These are phyloP conservation scores for Molossus alvarezi DNA, from an alignment of 2,797 vertebrate genomes.

Conservation along the genomic window DNA sequence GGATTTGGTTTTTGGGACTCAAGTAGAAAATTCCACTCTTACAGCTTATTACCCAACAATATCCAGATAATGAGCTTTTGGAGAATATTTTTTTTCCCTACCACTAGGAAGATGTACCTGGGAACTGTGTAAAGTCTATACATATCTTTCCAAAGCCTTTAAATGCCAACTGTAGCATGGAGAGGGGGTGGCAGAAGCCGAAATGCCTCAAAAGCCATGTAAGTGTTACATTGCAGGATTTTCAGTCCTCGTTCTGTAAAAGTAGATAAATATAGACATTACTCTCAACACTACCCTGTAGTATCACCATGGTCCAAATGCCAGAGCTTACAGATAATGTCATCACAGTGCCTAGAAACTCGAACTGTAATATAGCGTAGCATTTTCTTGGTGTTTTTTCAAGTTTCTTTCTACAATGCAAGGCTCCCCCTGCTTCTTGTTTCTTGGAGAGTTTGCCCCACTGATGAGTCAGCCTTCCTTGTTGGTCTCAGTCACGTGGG, in stretches of 20 bases:
- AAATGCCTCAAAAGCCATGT: conserved; percentile 87
- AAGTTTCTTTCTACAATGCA: conserved; percentile 75
- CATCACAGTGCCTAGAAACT: conserved; percentile 88
- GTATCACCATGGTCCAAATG: conserved; percentile 84
- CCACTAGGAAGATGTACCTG: conserved; percentile 87
- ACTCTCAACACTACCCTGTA: conserved; percentile 80
- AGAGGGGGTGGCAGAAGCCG: conserved; percentile 75
- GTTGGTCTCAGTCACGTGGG: conserved; percentile 85
- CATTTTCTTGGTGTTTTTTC: conserved; percentile 85
- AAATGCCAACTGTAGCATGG: conserved; percentile 83
- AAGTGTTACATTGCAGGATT: conserved; percentile 85
- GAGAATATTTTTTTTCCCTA: conserved; percentile 73
- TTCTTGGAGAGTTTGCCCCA: conserved; percentile 85
- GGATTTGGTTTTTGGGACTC: conserved; percentile 88
- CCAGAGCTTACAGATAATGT: conserved; percentile 85
- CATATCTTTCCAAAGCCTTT: conserved; percentile 86
- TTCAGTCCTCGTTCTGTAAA: conserved; percentile 83
- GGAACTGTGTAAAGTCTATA: conserved; percentile 87
- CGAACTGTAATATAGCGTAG: conserved; percentile 84
- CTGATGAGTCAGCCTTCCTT: conserved; percentile 82
- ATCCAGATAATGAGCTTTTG: conserved; percentile 88
- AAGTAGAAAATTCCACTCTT: conserved; percentile 89
- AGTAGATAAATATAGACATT: conserved; percentile 85
- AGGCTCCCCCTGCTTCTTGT: conserved; percentile 82
- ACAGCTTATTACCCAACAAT: conserved; percentile 86